These are phyloP conservation scores for Centropyge bicolor DNA, from an alignment of 2,797 vertebrate species.

Conservation along the genomic window DNA sequence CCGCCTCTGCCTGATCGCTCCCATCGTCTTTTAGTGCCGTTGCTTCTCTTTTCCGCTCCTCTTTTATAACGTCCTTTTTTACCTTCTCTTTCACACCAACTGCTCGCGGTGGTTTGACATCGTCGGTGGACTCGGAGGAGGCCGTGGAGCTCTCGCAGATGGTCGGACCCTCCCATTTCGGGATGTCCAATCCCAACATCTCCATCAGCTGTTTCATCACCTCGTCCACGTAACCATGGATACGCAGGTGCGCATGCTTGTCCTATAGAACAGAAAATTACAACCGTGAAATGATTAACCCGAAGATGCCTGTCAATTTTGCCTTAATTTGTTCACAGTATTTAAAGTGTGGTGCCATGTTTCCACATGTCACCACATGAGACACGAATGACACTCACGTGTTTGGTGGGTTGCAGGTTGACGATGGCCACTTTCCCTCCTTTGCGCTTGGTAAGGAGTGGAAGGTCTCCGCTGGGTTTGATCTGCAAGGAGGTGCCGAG, in stretches of 20 bases:
- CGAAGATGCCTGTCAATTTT: neutral
- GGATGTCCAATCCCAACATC: conserved; percentile 89
- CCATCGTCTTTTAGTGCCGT: conserved; percentile 39
- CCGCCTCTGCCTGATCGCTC: conserved; percentile 33
- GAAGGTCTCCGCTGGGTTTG: conserved; percentile 96
- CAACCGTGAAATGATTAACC: neutral
- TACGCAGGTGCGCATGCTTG: conserved; percentile 91
- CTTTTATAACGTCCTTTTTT: conserved; percentile 69
- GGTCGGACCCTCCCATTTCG: conserved; percentile 89
- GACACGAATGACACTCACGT: conserved; percentile 84
- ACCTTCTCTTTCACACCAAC: conserved; percentile 54
- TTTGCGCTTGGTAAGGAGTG: conserved; percentile 94
- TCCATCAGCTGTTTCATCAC: conserved; percentile 93
- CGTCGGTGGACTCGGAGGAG: neutral
- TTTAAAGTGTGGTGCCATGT: neutral
- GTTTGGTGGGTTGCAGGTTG: conserved; percentile 96
- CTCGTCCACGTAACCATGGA: conserved; percentile 92
- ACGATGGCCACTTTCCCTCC: conserved; percentile 94
- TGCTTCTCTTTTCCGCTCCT: conserved; percentile 64
- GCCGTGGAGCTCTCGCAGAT: conserved; percentile 82
- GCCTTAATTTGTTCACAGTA: neutral
- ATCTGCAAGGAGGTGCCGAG: conserved; percentile 97
- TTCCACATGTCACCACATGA: neutral
- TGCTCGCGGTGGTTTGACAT: conserved; percentile 52
- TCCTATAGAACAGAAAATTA: conserved; percentile 79